These are phyloP conservation scores for Probosciger aterrimus DNA, from an alignment of 2,113 vertebrate species.

Conservation along the genomic window DNA sequence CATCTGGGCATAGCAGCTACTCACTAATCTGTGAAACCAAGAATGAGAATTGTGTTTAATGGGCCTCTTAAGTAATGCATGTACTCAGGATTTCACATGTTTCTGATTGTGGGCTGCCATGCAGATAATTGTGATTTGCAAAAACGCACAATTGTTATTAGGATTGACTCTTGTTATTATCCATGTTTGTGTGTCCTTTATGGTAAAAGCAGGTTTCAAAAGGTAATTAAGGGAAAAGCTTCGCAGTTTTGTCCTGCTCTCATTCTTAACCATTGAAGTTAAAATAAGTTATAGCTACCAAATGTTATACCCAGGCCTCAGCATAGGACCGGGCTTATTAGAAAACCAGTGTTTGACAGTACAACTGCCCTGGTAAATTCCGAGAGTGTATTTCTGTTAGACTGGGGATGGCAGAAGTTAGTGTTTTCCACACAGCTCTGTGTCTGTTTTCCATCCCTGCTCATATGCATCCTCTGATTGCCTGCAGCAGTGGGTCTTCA, in stretches of 20 bases:
- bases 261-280: neutral
- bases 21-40: conserved; percentile 27
- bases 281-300: neutral
- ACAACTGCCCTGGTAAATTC: neutral
- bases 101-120: conserved; percentile 19
- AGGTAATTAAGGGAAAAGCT: neutral
- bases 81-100: neutral
- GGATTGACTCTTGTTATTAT: neutral
- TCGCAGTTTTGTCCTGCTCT: neutral
- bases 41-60: conserved; percentile 49
- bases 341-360: neutral
- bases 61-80: conserved; percentile 3
- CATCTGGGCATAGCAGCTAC: neutral
- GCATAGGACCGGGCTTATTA: neutral
- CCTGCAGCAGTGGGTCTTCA: neutral
- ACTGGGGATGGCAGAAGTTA: neutral
- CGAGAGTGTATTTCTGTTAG: neutral
- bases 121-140: conserved; percentile 14
- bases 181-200: neutral
- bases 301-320: neutral
- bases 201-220: neutral
- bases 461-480: neutral
- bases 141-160: neutral
- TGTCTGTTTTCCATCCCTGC: neutral
- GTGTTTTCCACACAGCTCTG: neutral